These are phyloP conservation scores for Venustaconcha ellipsiformis DNA, from an alignment of 1,140 invertebrate species.

Conservation along the genomic window DNA sequence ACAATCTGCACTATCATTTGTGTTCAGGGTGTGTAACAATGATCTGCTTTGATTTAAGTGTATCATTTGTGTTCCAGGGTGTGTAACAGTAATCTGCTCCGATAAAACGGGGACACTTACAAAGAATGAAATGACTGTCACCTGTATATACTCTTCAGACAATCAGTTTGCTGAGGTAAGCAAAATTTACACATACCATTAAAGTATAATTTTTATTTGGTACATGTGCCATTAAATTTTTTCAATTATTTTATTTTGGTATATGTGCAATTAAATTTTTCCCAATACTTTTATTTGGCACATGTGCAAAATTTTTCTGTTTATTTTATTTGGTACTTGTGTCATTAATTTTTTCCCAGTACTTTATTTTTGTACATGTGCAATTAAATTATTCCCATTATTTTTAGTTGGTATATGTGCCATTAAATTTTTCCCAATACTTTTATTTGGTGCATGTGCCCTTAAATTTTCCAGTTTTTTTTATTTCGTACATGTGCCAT, in stretches of 20 bases:
- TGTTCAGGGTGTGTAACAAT: not conserved
- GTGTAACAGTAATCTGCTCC: constrained; percentile 98
- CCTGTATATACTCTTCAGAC: constrained; percentile 93
- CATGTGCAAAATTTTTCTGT: too few species aligned
- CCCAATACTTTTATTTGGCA: not conserved
- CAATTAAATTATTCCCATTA: too few species aligned
- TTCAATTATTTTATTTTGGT: not conserved
- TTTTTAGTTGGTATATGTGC: too few species aligned
- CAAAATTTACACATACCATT: not conserved
- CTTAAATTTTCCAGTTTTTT: too few species aligned
- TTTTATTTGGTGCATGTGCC: too few species aligned
- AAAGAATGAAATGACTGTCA: constrained; percentile 98
- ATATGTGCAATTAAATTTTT: not conserved
- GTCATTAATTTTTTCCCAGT: not conserved
- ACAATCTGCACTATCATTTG: not conserved
- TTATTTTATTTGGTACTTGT: not conserved
- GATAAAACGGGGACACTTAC: constrained; percentile 99
- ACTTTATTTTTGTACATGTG: too few species aligned
- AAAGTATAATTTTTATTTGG: not conserved
- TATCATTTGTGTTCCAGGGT: constrained; percentile 74
- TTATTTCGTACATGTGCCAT: too few species aligned
- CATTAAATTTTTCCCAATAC: too few species aligned
- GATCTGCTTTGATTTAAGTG: too few species aligned
- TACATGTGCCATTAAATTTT: not conserved
- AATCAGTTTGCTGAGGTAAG: constrained; percentile 87